These are phyloP conservation scores for Grallaria varia DNA, from an alignment of 2,113 vertebrate species.

Conservation along the genomic window DNA sequence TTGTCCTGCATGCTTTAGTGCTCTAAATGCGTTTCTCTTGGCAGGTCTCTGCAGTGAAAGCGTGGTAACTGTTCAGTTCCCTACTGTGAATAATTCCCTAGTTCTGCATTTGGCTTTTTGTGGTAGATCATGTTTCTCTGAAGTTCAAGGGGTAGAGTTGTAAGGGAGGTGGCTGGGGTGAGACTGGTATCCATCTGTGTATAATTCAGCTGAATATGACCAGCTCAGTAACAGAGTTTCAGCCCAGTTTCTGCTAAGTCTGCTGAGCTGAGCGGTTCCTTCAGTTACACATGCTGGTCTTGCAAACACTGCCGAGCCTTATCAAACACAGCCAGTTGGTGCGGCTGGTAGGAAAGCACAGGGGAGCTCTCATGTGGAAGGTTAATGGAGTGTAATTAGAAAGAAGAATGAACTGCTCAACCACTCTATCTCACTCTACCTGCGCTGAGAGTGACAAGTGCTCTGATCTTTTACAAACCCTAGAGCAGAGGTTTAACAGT, in stretches of 20 bases:
- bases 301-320: conserved; percentile 73
- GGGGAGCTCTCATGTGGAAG: conserved; percentile 79
- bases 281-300: conserved; percentile 59
- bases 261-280: conserved; percentile 52
- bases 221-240: neutral
- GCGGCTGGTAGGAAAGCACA: conserved; percentile 74
- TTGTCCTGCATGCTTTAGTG: neutral
- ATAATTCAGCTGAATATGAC: conserved; percentile 19
- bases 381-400: conserved; percentile 86
- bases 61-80: neutral
- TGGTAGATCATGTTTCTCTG: neutral
- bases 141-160: conserved; percentile 1
- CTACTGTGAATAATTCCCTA: conserved; percentile 23
- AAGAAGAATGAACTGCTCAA: conserved; percentile 81
- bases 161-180: neutral
- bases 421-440: conserved; percentile 75
- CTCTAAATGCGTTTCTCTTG: conserved; percentile 33
- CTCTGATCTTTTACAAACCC: conserved; percentile 76
- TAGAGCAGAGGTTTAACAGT: conserved; percentile 72
- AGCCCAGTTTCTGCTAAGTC: conserved; percentile 44
- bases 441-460: conserved; percentile 75
- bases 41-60: conserved; percentile 18
- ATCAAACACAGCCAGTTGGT: conserved; percentile 81
- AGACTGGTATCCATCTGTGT: conserved; percentile 23
- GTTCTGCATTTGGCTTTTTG: conserved; percentile 20